Conservation (phyloP, 2,888 invertebrate genomes). For the Liposcelis brunnea region DNA sequence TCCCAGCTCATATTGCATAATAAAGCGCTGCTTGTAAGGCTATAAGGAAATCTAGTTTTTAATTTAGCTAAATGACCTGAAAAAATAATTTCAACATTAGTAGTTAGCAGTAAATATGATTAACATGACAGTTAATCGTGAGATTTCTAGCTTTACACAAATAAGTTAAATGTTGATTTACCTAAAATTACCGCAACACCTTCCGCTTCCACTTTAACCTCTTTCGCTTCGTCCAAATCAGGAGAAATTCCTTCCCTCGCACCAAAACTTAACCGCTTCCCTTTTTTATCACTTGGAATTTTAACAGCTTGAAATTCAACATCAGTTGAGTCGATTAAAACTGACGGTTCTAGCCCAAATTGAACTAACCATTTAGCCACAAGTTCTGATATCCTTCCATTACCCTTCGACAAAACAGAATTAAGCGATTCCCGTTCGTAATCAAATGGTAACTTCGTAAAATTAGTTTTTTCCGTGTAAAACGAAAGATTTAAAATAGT, state of each 20-base stretch:
- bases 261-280: too few relatives aligned
- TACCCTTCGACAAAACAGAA: conserved; percentile 43
- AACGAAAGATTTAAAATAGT: not conserved
- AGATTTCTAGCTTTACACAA: not conserved
- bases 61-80: conserved; percentile 41
- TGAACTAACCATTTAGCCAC: conserved; percentile 73
- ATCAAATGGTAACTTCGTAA: conserved; percentile 30
- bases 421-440: conserved; percentile 40
- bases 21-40: conserved; percentile 59
- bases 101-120: not conserved
- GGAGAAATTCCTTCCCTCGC: conserved; percentile 14
- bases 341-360: conserved; percentile 48
- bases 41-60: conserved; percentile 68
- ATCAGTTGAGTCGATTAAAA: conserved; percentile 25
- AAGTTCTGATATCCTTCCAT: conserved; percentile 76
- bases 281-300: not conserved
- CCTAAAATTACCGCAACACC: conserved; percentile 21
- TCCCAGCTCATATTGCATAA: conserved; percentile 85
- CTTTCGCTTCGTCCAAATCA: conserved; percentile 20
- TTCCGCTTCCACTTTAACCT: conserved; percentile 19
- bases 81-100: not conserved
- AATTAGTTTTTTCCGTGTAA: conserved; percentile 29
- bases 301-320: conserved; percentile 19
- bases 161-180: too few relatives aligned
- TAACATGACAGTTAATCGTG: conserved; percentile 2